These are phyloP conservation scores for Saccostrea echinata DNA, from an alignment of 1,140 invertebrate species.

Conservation along the genomic window DNA sequence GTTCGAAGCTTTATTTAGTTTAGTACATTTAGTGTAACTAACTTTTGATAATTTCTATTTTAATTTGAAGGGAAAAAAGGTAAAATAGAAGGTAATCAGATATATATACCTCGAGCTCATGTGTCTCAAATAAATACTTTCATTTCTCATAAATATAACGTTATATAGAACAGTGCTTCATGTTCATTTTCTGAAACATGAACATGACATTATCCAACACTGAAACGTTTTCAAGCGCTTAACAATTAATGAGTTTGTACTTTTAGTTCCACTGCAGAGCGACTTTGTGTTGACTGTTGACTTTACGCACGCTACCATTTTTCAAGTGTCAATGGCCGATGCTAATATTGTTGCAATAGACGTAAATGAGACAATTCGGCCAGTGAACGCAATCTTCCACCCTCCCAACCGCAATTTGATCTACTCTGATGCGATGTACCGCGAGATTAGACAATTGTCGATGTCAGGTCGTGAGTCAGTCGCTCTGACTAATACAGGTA, in stretches of 20 bases:
- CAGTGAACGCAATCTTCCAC: conserved; percentile 22
- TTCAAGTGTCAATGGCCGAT: conserved; percentile 20
- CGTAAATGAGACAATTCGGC: neutral
- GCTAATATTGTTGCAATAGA: conserved; percentile 3
- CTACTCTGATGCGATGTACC: conserved; percentile 11
- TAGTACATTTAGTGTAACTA: no score
- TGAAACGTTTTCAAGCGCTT: no score
- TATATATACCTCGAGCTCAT: no score
- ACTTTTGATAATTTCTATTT: no score
- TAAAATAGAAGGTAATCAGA: no score
- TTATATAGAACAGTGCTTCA: no score
- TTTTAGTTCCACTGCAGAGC: conserved; percentile 5
- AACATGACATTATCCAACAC: no score
- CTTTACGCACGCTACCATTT: conserved; percentile 32
- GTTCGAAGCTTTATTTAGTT: neutral
- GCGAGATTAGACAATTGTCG: neutral
- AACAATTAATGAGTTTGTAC: neutral
- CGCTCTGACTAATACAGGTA: conserved; percentile 29
- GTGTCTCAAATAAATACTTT: no score
- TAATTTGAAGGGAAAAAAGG: no score
- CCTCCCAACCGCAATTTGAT: neutral
- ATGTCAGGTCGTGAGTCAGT: neutral
- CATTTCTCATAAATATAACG: no score
- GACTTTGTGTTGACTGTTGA: conserved; percentile 16
- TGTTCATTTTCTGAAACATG: no score